Evolutionary conservation across 2,113 vertebrate genomes (phyloP).

Genomic region (Dicrurus megarhynchus): DNA sequence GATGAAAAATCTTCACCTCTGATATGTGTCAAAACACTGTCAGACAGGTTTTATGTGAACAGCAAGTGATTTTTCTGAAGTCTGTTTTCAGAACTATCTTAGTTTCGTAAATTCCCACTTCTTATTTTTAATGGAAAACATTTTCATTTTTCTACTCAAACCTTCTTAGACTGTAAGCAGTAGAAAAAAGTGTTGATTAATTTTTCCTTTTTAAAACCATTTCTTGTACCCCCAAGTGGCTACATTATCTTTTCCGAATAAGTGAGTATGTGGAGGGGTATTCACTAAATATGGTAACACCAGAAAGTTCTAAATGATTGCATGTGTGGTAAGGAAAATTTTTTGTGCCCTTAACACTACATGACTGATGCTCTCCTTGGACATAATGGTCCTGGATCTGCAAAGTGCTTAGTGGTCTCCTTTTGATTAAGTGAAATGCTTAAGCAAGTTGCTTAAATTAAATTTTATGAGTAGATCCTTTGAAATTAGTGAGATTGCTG

Average conservation of each 20-base stretch:
- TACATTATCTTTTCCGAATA: neutral
- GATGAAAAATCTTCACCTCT: slow-evolving; percentile 44
- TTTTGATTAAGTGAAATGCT: neutral
- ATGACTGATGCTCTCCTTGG: neutral
- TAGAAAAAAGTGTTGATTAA: neutral
- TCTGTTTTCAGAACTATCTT: slow-evolving; percentile 32
- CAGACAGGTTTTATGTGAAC: slow-evolving; percentile 45
- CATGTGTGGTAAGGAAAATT: neutral
- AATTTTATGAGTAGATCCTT: neutral
- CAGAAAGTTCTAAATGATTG: neutral
- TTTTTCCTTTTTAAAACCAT: neutral
- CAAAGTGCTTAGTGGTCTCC: neutral
- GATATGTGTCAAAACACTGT: slow-evolving; percentile 60
- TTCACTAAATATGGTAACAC: neutral
- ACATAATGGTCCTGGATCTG: neutral
- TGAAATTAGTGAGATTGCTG: slow-evolving; percentile 15
- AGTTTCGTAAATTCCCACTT: slow-evolving; percentile 17
- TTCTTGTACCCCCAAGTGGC: neutral
- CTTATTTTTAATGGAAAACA: slow-evolving; percentile 14
- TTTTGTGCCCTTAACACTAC: neutral
- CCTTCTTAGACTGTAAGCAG: neutral
- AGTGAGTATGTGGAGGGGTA: neutral
- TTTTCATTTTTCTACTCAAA: slow-evolving; percentile 1
- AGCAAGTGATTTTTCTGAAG: slow-evolving; percentile 42
- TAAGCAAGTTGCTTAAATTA: neutral